Percentiles rank a stretch among this genome's conserved stretches.
Evolutionary conservation across 2,797 vertebrate genomes (phyloP).

Genomic region (Takifugu rubripes): DNA sequence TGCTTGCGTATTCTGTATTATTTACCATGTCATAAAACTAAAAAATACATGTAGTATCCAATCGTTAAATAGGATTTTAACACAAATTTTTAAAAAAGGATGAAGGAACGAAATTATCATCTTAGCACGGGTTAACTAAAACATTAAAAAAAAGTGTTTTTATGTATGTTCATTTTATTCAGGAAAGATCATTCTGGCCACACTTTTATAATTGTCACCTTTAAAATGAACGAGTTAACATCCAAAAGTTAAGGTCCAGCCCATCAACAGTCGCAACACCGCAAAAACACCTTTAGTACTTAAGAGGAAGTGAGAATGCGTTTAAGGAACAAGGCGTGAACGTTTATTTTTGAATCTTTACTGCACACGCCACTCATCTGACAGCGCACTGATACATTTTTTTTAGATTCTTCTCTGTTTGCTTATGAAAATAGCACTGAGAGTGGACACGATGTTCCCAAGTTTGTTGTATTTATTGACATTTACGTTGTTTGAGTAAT

Average conservation of each 20-base stretch:
- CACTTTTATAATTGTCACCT: background rate
- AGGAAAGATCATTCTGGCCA: background rate
- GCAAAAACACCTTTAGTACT: background rate
- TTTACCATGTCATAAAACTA: too few species aligned
- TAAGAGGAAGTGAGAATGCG: slow-evolving; percentile 35
- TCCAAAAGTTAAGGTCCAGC: slow-evolving; percentile 18
- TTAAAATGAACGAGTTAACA: background rate
- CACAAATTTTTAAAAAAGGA: background rate
- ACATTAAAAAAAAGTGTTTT: background rate
- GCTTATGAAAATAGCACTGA: background rate
- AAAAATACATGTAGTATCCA: too few species aligned
- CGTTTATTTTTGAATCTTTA: slow-evolving; percentile 7
- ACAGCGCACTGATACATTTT: background rate
- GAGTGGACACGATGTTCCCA: background rate
- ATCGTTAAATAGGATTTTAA: background rate
- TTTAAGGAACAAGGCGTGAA: slow-evolving; percentile 3
- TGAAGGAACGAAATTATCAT: background rate
- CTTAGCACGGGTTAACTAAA: background rate
- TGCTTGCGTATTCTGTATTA: too few species aligned
- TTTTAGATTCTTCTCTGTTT: too few species aligned
- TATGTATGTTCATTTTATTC: background rate
- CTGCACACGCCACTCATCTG: background rate
- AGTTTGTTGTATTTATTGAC: too few species aligned
- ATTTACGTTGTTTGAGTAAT: too few species aligned
- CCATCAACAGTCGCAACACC: slow-evolving; percentile 2